These are phyloP conservation scores for Caenorhabditis sinica DNA, from an alignment of 2,888 invertebrate species.

Conservation along the genomic window DNA sequence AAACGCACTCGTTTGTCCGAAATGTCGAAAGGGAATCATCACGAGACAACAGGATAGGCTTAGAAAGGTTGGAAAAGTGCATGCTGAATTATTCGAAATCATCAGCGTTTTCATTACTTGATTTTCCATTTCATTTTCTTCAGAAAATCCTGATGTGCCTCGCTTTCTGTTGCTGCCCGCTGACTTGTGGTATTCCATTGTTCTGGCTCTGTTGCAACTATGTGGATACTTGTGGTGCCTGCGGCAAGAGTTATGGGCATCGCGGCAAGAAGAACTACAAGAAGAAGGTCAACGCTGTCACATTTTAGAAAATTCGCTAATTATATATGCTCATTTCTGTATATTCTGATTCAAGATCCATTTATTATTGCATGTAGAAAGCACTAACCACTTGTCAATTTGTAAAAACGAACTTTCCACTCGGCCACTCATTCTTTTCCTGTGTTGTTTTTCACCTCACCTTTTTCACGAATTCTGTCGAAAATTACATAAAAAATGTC, in stretches of 20 bases:
- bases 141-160: conserved; percentile 43
- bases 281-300: conserved; percentile 56
- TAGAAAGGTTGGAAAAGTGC: conserved; percentile 45
- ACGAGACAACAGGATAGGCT: conserved; percentile 45
- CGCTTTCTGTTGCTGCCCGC: conserved; percentile 47
- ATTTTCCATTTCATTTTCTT: neutral
- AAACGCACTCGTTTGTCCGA: conserved; percentile 56
- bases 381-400: conserved; percentile 5
- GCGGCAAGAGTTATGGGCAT: conserved; percentile 57
- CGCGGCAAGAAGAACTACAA: conserved; percentile 57
- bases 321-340: conserved; percentile 21
- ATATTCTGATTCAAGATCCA: neutral
- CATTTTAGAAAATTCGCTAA: conserved; percentile 10
- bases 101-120: too few species aligned
- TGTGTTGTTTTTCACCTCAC: conserved; percentile 19
- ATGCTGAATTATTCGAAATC: neutral
- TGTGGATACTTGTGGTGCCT: conserved; percentile 56
- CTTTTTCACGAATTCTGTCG: conserved; percentile 14
- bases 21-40: conserved; percentile 63
- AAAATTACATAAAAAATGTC: conserved; percentile 49
- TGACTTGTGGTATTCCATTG: conserved; percentile 49
- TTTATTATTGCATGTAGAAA: conserved; percentile 19
- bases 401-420: neutral
- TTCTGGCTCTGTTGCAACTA: conserved; percentile 53
- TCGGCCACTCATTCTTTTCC: conserved; percentile 15